Evolutionary conservation across 2,797 vertebrate species (phyloP).

Genomic region (Coilia nasus): DNA sequence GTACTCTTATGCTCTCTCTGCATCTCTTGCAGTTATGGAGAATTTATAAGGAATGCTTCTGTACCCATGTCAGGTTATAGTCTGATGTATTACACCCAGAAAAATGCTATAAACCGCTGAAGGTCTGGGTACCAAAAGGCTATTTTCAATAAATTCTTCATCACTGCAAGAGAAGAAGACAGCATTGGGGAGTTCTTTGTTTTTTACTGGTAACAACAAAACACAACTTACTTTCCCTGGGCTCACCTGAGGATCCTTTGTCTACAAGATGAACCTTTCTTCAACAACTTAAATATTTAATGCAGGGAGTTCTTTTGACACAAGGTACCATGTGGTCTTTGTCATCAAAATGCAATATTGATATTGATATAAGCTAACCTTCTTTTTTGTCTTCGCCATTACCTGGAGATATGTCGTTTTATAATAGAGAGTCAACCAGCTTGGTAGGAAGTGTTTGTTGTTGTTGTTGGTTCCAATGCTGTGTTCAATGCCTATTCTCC

Average conservation of each 20-base stretch:
- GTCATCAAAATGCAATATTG: conserved; percentile 4
- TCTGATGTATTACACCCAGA: too few relatives aligned
- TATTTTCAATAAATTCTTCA: too few relatives aligned
- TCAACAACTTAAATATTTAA: neutral
- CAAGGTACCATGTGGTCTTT: neutral
- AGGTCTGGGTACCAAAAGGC: too few relatives aligned
- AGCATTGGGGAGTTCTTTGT: neutral
- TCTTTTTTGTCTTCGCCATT: neutral
- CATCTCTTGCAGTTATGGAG: too few relatives aligned
- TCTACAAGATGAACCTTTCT: conserved; percentile 14
- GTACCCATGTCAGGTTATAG: too few relatives aligned
- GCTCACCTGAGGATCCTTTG: neutral
- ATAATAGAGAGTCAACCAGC: neutral
- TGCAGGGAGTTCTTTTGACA: neutral
- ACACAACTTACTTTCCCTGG: neutral
- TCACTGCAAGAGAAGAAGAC: neutral
- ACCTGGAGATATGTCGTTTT: neutral
- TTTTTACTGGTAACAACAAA: neutral
- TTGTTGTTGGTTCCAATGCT: neutral
- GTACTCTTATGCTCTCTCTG: too few relatives aligned
- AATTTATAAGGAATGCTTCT: too few relatives aligned
- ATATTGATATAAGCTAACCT: neutral
- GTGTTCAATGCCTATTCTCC: conserved; percentile 6
- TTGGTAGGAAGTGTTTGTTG: neutral
- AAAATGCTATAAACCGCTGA: too few relatives aligned